phyloP scores from a whole-genome alignment of 2,888 invertebrate genomes.

The Melinaea menophilus region DNA sequence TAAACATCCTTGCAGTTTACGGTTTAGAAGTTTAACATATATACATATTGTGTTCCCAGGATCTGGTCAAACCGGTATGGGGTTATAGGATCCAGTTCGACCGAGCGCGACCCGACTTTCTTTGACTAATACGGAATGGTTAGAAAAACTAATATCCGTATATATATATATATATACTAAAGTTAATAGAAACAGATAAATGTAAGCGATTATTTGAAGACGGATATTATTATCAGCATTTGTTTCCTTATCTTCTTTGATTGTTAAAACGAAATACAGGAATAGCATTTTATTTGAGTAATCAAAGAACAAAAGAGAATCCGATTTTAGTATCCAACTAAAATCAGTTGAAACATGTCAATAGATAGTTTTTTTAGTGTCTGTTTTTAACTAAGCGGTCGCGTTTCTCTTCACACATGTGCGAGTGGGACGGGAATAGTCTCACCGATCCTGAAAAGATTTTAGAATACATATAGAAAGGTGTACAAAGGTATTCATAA shows the following conservation, averaged over 20 bases:
- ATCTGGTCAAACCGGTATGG: constrained; percentile 72
- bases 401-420: too few relatives aligned
- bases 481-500: constrained; percentile 36
- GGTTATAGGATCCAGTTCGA: constrained; percentile 67
- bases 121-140: constrained; percentile 44
- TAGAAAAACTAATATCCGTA: constrained; percentile 13
- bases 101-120: constrained; percentile 61
- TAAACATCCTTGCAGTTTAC: constrained; percentile 20
- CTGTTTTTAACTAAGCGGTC: too few relatives aligned
- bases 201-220: too few relatives aligned
- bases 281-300: background rate
- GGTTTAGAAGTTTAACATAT: background rate
- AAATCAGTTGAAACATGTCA: too few relatives aligned
- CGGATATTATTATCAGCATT: background rate
- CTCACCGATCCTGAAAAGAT: too few relatives aligned
- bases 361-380: too few relatives aligned
- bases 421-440: too few relatives aligned
- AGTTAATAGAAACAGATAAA: too few relatives aligned
- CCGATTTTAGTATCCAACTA: too few relatives aligned
- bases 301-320: too few relatives aligned
- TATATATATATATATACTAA: background rate
- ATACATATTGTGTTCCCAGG: constrained; percentile 44
- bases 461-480: constrained; percentile 25
- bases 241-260: background rate
- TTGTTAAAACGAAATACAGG: background rate